Conservation (phyloP, 2,888 invertebrate species). For the Calameuta idolon region DNA sequence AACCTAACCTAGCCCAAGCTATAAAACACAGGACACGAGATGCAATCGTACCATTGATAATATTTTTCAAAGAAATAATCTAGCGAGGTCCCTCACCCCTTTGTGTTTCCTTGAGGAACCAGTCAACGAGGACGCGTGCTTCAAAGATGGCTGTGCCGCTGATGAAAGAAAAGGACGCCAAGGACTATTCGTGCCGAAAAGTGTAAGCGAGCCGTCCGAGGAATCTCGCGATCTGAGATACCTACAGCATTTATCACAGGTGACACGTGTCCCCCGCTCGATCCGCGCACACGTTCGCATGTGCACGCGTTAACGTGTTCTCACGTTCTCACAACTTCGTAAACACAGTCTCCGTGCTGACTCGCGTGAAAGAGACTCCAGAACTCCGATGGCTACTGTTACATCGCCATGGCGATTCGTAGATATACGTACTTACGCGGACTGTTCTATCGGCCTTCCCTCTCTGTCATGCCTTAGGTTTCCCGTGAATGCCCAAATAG, state of each 20-base stretch:
- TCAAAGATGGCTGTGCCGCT: background rate
- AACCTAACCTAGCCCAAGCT: background rate
- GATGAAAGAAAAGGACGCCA: background rate
- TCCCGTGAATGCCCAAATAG: background rate
- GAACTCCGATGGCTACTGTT: background rate
- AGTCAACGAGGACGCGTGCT: background rate
- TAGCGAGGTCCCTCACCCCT: background rate
- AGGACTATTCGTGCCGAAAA: background rate
- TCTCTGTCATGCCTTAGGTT: background rate
- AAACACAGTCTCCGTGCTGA: background rate
- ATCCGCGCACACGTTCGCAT: constrained; percentile 7
- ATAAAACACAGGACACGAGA: background rate
- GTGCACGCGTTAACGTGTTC: constrained; percentile 3
- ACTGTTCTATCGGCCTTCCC: background rate
- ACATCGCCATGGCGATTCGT: background rate
- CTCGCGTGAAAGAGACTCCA: background rate
- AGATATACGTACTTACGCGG: background rate
- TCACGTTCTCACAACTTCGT: background rate
- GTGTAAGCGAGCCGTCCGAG: background rate
- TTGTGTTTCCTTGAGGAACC: background rate
- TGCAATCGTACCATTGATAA: background rate
- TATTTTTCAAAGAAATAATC: background rate
- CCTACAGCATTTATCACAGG: background rate
- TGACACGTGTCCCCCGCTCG: background rate
- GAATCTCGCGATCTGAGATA: background rate